Base-by-base conservation (phyloP, 1,140 invertebrate species). In the Melipona quadrifasciata region DNA sequence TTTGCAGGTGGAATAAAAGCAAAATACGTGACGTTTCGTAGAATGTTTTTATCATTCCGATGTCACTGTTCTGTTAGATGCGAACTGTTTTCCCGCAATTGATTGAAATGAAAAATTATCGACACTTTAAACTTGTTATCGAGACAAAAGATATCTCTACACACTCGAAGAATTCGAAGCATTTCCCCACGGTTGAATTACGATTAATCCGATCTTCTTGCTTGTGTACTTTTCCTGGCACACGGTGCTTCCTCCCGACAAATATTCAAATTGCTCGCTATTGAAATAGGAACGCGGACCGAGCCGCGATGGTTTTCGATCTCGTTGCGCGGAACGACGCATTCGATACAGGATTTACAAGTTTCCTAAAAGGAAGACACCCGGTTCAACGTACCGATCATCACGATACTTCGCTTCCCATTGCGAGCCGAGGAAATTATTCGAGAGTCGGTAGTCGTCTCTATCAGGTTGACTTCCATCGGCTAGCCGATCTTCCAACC, bases 301-400 rank as follows among this genome's bases (percentile, higher is more conserved):
- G 24, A 39, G 14, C 24, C 17, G 19, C 53, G 34, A 65, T 19
- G 31, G 51, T 58, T 27, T n/a, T 71, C 34, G 31, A n/a, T 39
- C 51, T 34, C 53, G 78, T 76, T 82, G 19, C 61, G 6, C 1
- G 21, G 61, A 47, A 21, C 51, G 47, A 47, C 27, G 12, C 31
- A 24, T 6, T 58, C 65, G 64, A 70, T 78, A 58, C 65, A 71
- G 82, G 74, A 83, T 83, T 77, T 78, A 83, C 81, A 83, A 76
- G 81, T 83, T 83, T 83, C 81, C 65, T 83, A 83, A 83, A 77
- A 76, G 55, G 81, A 83, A 70, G 53, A 83, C 53, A 58, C 58
- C 39, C 31, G 53, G 81, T 83, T 87, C 70, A 80, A 87, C 70
- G 79, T 57, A 51, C 51, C 39, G 70, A 87, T 87, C 75, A 87